These are phyloP conservation scores for Diachasma alloeum DNA, from an alignment of 1,140 invertebrate genomes.

Conservation along the genomic window DNA sequence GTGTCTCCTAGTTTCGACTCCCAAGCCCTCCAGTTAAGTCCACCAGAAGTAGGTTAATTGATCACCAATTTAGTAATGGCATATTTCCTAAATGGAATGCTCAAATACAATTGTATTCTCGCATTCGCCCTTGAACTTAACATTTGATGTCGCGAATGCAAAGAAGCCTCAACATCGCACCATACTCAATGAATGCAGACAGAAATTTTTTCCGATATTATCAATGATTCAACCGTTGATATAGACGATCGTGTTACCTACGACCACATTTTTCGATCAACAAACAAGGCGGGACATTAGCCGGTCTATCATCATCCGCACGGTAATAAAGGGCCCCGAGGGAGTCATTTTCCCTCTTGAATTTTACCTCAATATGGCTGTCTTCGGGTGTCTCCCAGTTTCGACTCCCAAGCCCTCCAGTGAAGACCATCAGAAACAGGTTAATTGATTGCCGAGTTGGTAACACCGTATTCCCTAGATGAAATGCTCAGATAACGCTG, in stretches of 20 bases:
- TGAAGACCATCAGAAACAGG: constrained; percentile 37
- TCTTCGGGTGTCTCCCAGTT: constrained; percentile 25
- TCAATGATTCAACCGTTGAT: background rate
- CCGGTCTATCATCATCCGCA: background rate
- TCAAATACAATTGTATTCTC: constrained; percentile 40
- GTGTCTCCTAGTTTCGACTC: constrained; percentile 21
- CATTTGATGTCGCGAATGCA: no score
- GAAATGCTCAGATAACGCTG: constrained; percentile 42
- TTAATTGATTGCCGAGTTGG: constrained; percentile 45
- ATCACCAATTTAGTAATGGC: constrained; percentile 26
- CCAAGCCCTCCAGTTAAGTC: background rate
- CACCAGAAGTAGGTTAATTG: constrained; percentile 49
- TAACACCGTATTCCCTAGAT: constrained; percentile 33
- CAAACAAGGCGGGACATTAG: background rate
- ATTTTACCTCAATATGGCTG: background rate
- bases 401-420: background rate
- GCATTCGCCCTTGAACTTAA: constrained; percentile 40
- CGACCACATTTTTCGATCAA: background rate
- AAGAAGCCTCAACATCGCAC: no score
- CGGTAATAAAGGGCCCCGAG: constrained; percentile 11
- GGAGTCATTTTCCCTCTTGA: constrained; percentile 2
- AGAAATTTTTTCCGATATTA: background rate
- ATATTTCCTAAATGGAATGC: constrained; percentile 37
- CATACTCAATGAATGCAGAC: no score
- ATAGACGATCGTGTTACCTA: background rate